A percentile compares a stretch with the other conserved stretches of the same genome.
phyloP scores from a whole-genome alignment of 1,140 invertebrate species.

The Drosophila nikananu region DNA sequence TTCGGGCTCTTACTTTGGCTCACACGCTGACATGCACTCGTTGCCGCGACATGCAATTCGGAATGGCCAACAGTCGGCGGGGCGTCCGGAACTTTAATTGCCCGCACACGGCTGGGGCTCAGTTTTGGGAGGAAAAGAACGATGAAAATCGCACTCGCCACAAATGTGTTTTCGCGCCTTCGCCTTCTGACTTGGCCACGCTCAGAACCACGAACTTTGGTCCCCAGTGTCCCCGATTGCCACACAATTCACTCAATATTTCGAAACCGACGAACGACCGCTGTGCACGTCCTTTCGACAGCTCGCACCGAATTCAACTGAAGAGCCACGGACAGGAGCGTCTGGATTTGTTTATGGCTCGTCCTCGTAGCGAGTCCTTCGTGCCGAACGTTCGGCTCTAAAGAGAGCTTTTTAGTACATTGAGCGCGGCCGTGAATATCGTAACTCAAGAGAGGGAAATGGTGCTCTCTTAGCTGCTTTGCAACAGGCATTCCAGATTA shows the following conservation, averaged over 20 bases:
- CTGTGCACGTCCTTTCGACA: constrained; percentile 57
- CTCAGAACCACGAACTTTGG: constrained; percentile 29
- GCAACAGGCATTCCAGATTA: background rate
- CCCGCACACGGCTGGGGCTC: constrained; percentile 44
- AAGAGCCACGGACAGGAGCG: constrained; percentile 41
- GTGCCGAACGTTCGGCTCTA: background rate
- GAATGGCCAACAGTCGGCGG: constrained; percentile 35
- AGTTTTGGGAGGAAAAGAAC: constrained; percentile 3
- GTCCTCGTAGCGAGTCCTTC: constrained; percentile 23
- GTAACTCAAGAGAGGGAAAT: constrained; percentile 32
- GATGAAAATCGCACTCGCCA: constrained; percentile 32
- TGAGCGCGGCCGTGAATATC: constrained; percentile 40
- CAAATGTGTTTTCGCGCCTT: constrained; percentile 56
- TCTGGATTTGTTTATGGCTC: constrained; percentile 42
- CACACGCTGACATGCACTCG: constrained; percentile 38
- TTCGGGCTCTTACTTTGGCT: background rate
- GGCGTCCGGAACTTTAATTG: constrained; percentile 68
- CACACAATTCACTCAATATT: constrained; percentile 11
- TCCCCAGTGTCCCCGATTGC: constrained; percentile 21
- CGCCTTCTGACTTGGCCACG: constrained; percentile 9
- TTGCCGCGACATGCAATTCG: constrained; percentile 61
- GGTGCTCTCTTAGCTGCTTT: background rate
- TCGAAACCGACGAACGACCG: constrained; percentile 16
- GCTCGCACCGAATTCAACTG: constrained; percentile 65
- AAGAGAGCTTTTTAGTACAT: constrained; percentile 64